Base-by-base conservation (phyloP, 2,797 vertebrate species). In the Ceyx erithaca region DNA sequence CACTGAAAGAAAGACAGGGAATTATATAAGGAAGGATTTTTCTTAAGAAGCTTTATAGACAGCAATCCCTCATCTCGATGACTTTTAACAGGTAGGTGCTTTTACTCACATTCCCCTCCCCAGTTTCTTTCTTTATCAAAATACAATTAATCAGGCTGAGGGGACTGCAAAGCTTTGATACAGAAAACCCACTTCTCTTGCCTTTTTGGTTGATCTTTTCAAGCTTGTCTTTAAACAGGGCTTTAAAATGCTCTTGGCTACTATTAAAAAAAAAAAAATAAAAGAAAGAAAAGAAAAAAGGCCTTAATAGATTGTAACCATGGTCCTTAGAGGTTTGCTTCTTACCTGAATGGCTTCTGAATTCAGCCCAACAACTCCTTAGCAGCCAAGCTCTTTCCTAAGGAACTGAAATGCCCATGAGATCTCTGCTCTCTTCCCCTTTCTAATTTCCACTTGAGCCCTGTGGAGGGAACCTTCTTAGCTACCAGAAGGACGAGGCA, bases 51-150 rank as follows among this genome's bases (percentile, higher is more conserved):
- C 69, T 87, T 79, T 76, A 75, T 69, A 89, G 92, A 67, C 59
- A 93, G 77, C 52, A 93, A 72, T 77, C 49, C 37, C 46, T 93
- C 82, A 88, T 81, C 82, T 58, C 89, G 61, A 82, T 85, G 79
- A 59, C 66, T 89, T 88, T 80, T 92, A 86, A 90, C 80, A 94
- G 90, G 86, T 92, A 96, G 79, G n/a, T 89, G 62, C 72, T 95
- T 94, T 94, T 52, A 81, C 72, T 71, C 58, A 41, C 18, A 21
- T 75, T 21, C 25, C 13, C 17, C 58, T 22, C 15, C 19, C 17
- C 57, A 80, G 28, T 43, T 92, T 59, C 58, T 67, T 25, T 66
- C 87, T 95, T 91, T 81, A 76, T 70, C 85, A 70, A 94, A 80
- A 85, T 30, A 85, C 75, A 91, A 46, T 87, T 90, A 81, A 92